A percentile compares a stretch with the other conserved stretches of the same genome.
Conservation (phyloP, 2,113 vertebrate species). For the Todiramphus chloris region DNA sequence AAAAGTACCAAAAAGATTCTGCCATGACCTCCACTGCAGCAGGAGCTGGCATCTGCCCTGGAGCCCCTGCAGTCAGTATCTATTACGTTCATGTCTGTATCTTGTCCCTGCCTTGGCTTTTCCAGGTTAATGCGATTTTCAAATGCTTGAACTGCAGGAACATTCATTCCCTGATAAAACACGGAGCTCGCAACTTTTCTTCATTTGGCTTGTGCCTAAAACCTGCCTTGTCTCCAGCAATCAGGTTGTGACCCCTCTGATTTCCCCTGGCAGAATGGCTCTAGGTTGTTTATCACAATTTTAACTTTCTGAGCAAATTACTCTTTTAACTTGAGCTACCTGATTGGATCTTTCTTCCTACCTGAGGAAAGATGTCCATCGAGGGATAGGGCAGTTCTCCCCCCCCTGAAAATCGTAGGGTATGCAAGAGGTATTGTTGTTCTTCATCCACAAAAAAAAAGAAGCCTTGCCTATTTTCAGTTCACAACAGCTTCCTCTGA, state of each 20-base stretch:
- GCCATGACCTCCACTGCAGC: background rate
- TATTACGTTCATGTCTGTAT: slow-evolving; percentile 14
- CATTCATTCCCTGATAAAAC: slow-evolving; percentile 12
- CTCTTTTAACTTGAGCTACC: background rate
- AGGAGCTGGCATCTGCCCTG: slow-evolving; percentile 15
- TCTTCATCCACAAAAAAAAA: background rate
- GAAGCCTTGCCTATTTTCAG: background rate
- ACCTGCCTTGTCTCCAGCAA: slow-evolving; percentile 12
- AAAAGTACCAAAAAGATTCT: background rate
- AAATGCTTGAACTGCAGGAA: slow-evolving; percentile 21
- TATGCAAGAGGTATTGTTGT: background rate
- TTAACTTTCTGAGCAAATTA: background rate
- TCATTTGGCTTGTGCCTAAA: background rate
- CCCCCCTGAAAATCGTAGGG: background rate
- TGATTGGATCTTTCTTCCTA: background rate
- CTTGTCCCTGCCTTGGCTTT: slow-evolving; percentile 40
- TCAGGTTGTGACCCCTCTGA: background rate
- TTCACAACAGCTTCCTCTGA: background rate
- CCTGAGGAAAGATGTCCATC: background rate
- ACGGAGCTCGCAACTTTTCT: background rate
- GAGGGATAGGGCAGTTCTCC: background rate
- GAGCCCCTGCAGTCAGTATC: background rate
- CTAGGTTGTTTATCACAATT: background rate
- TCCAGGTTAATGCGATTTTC: slow-evolving; percentile 46
- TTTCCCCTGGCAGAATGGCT: background rate